Evolutionary conservation across 2,113 vertebrate genomes (phyloP), one percentile per base, ranked within the genome.

Genomic region (Porphyrio hochstetteri): DNA sequence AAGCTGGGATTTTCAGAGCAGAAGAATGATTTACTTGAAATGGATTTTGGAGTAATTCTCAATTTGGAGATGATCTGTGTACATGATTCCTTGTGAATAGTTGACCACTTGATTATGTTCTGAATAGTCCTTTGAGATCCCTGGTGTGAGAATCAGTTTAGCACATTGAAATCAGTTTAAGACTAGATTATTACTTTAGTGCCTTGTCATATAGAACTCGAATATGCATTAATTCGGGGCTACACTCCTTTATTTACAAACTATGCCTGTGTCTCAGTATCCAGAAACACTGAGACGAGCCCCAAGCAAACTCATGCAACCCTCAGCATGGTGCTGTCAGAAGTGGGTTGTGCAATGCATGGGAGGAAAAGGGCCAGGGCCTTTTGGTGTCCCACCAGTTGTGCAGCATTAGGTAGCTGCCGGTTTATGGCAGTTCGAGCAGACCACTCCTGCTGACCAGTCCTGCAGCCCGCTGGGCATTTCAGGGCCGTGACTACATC

Each of bases 1-100:
- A 83, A 82, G 8, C 23, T 60, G 75, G 77, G 78, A 84, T 79
- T 80, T 92, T 82, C 0, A 0, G 81, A 81, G 79, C 0, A 0
- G 35, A 55, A 82, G 64, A 52, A 69, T 27, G n/a, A 82, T 21
- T 80, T 50, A 29, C 36, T 56, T 53, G 63, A 88, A 59, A 36
- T 71, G 42, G 23, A 74, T 94, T 95, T 92, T 82, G n/a, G 79
- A 65, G 61, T 71, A 71, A 71, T 83, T 83, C 36, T 81, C 70
- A 64, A 17, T 87, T 90, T 90, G 70, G 74, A 85, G 52, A 33
- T 94, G 59, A 55, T 44, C 48, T 86, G 56, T 23, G 31, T 52
- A 25, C 85, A 63, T 0, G 0, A 42, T 55, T 86, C 67, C 46
- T 24, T 59, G 33, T 1, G 1, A 14, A 2, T 27, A 25, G 46